A percentile compares a stretch with the other conserved stretches of the same genome.
Evolutionary conservation across 2,797 vertebrate genomes (phyloP).

Genomic region (Artibeus lituratus): DNA sequence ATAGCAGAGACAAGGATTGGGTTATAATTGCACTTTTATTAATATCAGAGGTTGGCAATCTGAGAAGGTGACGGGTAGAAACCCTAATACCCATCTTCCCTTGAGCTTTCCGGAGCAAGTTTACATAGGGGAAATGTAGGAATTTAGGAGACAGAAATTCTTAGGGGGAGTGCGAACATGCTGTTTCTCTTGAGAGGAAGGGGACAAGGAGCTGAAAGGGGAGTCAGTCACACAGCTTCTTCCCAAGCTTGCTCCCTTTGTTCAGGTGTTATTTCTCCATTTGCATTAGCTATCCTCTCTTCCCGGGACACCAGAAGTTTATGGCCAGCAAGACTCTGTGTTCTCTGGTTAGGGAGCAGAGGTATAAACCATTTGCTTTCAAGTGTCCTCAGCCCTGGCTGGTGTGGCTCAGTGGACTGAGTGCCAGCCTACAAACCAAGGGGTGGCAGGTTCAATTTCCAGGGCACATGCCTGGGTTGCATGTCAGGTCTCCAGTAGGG

Average conservation of each 20-base stretch:
- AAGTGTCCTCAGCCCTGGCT: background rate
- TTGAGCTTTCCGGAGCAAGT: background rate
- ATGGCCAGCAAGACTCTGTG: background rate
- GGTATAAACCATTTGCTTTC: background rate
- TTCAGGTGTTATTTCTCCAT: background rate
- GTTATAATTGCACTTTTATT: background rate
- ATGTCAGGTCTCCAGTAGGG: no score
- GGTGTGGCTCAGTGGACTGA: no score
- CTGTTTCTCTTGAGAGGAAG: background rate
- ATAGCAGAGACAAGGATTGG: background rate
- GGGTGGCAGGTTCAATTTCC: no score
- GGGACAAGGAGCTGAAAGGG: background rate
- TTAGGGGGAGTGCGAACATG: background rate
- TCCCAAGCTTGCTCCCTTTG: background rate
- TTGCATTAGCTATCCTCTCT: background rate
- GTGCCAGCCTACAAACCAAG: no score
- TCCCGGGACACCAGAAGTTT: background rate
- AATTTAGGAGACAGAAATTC: background rate
- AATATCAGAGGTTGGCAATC: background rate
- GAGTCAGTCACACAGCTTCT: background rate
- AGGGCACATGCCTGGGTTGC: no score
- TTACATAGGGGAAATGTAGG: background rate
- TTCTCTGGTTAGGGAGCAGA: background rate
- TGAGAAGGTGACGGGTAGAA: background rate
- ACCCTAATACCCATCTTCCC: background rate